phyloP scores from a whole-genome alignment of 1,140 invertebrate species.

The Paracyclopina nana region DNA sequence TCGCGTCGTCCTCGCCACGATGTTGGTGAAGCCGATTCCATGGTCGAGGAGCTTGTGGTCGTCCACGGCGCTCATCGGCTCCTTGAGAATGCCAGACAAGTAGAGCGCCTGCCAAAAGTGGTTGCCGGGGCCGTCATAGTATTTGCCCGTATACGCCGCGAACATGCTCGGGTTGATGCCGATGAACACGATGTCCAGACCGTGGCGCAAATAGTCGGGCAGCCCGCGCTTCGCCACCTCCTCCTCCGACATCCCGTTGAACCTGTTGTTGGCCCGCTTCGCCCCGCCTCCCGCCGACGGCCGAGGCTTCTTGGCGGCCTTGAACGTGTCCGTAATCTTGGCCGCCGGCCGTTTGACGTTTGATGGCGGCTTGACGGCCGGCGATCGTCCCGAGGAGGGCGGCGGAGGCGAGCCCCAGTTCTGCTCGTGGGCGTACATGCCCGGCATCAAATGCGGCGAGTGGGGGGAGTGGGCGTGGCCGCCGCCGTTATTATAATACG shows the following conservation, averaged over 20 bases:
- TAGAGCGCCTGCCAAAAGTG: conserved; percentile 51
- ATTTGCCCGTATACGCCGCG: conserved; percentile 90
- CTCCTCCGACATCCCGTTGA: conserved; percentile 90
- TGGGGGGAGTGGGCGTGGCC: too few species aligned
- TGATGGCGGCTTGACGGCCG: too few species aligned
- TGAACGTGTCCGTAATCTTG: not conserved
- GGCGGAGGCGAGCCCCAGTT: too few species aligned
- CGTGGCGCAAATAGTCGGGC: conserved; percentile 73
- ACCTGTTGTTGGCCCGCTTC: conserved; percentile 81
- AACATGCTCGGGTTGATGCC: conserved; percentile 76
- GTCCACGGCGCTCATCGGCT: conserved; percentile 72
- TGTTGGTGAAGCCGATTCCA: conserved; percentile 93
- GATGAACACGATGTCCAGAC: conserved; percentile 94
- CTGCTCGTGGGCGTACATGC: too few species aligned
- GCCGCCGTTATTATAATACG: too few species aligned
- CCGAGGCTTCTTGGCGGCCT: conserved; percentile 17
- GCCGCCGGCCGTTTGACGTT: too few species aligned
- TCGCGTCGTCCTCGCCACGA: conserved; percentile 80
- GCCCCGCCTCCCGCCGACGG: too few species aligned
- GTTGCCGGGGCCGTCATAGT: conserved; percentile 92
- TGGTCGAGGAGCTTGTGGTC: conserved; percentile 77
- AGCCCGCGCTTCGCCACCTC: conserved; percentile 77
- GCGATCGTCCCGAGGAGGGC: too few species aligned
- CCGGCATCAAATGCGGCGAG: too few species aligned
- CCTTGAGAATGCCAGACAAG: not conserved